Conservation (phyloP, 2,888 invertebrate genomes). For the Campoletis raptor region DNA sequence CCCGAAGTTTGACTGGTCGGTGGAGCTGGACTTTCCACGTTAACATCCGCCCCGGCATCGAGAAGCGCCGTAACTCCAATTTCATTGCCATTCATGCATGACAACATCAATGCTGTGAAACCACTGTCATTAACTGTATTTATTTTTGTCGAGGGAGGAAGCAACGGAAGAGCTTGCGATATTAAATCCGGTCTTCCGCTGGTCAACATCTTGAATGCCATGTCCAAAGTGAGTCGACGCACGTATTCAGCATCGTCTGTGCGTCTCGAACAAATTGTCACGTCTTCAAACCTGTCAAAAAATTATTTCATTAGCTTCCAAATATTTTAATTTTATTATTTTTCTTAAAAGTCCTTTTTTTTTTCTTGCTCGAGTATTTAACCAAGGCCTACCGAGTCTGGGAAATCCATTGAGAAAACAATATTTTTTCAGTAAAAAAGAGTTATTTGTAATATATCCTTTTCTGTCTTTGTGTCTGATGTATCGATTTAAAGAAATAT, state of each 20-base stretch:
- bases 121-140: conserved; percentile 93
- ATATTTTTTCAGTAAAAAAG: too few species aligned
- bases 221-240: conserved; percentile 88
- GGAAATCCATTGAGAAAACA: too few species aligned
- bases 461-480: too few species aligned
- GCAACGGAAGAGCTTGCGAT: conserved; percentile 90
- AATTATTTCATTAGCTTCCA: not conserved
- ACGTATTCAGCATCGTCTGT: conserved; percentile 87
- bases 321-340: not conserved
- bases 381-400: too few species aligned
- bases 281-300: conserved; percentile 86
- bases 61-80: conserved; percentile 89
- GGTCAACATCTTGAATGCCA: conserved; percentile 93
- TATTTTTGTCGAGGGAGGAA: conserved; percentile 90
- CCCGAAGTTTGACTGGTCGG: conserved; percentile 75
- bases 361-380: not conserved
- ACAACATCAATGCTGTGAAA: conserved; percentile 93
- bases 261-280: conserved; percentile 85
- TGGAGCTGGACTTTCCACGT: conserved; percentile 91
- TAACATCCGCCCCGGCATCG: conserved; percentile 93
- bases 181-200: conserved; percentile 93
- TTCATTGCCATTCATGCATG: conserved; percentile 93
- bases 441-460: not conserved
- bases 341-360: not conserved
- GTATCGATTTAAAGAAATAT: not conserved